These are phyloP conservation scores for Frankliniella intonsa DNA, from an alignment of 2,888 invertebrate species.

Conservation along the genomic window DNA sequence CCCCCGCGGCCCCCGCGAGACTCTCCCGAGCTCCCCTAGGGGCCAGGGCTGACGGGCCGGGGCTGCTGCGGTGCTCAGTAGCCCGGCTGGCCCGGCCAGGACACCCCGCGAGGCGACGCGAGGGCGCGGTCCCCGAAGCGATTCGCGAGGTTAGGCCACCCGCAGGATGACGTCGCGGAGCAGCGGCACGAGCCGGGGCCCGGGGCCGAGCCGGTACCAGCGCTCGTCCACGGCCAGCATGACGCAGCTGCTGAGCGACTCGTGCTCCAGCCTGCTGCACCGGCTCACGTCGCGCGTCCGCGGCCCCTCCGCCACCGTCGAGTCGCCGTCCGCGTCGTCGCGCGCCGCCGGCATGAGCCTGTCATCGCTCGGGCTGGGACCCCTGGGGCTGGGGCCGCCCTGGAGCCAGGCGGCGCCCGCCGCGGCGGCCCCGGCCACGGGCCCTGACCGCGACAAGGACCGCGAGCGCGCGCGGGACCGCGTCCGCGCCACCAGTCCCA, in stretches of 20 bases:
- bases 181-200: slow-evolving; percentile 32
- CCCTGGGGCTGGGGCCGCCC: background rate
- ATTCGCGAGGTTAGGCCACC: slow-evolving; percentile 14
- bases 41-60: background rate
- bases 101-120: slow-evolving; percentile 16
- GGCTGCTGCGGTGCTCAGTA: slow-evolving; percentile 20
- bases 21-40: background rate
- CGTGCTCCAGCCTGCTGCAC: slow-evolving; percentile 79
- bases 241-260: slow-evolving; percentile 78
- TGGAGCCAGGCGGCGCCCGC: background rate
- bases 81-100: slow-evolving; percentile 17
- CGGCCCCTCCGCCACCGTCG: slow-evolving; percentile 61
- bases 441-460: slow-evolving; percentile 32
- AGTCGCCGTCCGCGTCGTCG: slow-evolving; percentile 36
- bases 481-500: slow-evolving; percentile 41
- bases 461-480: slow-evolving; percentile 37
- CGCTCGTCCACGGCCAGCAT: slow-evolving; percentile 77
- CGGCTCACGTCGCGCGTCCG: slow-evolving; percentile 68
- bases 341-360: background rate
- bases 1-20: background rate
- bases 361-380: slow-evolving; percentile 7
- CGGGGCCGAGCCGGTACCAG: slow-evolving; percentile 65
- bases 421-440: slow-evolving; percentile 31
- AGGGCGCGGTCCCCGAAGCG: background rate
- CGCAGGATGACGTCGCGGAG: slow-evolving; percentile 14